These are phyloP conservation scores for Euphydryas editha DNA, from an alignment of 2,888 invertebrate species.

Conservation along the genomic window DNA sequence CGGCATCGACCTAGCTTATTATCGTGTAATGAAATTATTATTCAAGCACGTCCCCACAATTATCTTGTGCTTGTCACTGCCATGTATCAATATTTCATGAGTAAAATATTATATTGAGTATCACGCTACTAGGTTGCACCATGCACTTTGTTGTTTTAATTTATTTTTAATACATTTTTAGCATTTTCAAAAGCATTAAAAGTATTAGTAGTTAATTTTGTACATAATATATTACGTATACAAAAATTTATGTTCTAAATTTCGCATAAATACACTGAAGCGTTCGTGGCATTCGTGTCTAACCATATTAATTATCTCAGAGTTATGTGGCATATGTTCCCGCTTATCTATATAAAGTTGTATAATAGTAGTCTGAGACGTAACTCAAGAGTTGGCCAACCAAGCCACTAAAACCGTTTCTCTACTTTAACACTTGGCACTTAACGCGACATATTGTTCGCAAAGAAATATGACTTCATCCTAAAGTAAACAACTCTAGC, in stretches of 20 bases:
- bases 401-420: slow-evolving; percentile 54
- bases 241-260: no score
- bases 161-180: no score
- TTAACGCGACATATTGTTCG: slow-evolving; percentile 44
- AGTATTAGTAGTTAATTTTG: no score
- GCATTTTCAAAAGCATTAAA: no score
- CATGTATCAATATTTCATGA: slow-evolving; percentile 50
- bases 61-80: slow-evolving; percentile 47
- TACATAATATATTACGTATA: no score
- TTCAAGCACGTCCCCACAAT: slow-evolving; percentile 64
- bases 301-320: slow-evolving; percentile 40
- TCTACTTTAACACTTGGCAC: slow-evolving; percentile 55
- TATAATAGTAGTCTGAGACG: slow-evolving; percentile 42
- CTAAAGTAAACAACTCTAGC: slow-evolving; percentile 31
- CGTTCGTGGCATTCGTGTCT: slow-evolving; percentile 19
- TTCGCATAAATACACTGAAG: slow-evolving; percentile 8
- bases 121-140: slow-evolving; percentile 32
- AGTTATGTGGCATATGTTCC: slow-evolving; percentile 40
- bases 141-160: no score
- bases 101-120: slow-evolving; percentile 42
- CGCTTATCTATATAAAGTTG: slow-evolving; percentile 42
- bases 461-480: slow-evolving; percentile 44
- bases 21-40: slow-evolving; percentile 62
- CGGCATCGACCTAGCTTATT: slow-evolving; percentile 46
- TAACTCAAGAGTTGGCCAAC: slow-evolving; percentile 55